Evolutionary conservation across 2,797 vertebrate genomes (phyloP).

Genomic region (Coilia nasus): DNA sequence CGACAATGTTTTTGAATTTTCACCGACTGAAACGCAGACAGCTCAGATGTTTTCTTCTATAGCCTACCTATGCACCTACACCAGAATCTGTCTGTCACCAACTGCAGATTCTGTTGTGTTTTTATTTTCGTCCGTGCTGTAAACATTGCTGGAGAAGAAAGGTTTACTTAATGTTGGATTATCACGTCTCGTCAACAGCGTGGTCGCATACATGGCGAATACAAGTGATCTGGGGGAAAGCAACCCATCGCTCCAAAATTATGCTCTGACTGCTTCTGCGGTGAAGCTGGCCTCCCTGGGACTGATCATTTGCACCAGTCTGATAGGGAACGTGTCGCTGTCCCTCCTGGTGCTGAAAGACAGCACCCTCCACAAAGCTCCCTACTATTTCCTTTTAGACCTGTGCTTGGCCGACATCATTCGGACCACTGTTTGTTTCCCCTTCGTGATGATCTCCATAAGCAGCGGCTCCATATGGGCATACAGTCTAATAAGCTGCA

Average conservation of each 20-base stretch:
- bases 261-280: slow-evolving; percentile 82
- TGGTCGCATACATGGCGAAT: slow-evolving; percentile 85
- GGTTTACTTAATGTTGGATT: slow-evolving; percentile 66
- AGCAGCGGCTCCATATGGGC: slow-evolving; percentile 83
- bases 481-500: slow-evolving; percentile 86
- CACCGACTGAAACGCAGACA: slow-evolving; percentile 19
- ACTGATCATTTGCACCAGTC: slow-evolving; percentile 86
- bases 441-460: slow-evolving; percentile 91
- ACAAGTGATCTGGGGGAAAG: slow-evolving; percentile 80
- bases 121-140: not conserved
- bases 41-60: not conserved
- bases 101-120: not conserved
- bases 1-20: slow-evolving; percentile 30
- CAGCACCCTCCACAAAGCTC: slow-evolving; percentile 86
- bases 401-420: slow-evolving; percentile 89
- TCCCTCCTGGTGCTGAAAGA: slow-evolving; percentile 89
- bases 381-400: slow-evolving; percentile 94
- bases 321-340: slow-evolving; percentile 89
- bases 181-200: slow-evolving; percentile 51
- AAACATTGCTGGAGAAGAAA: slow-evolving; percentile 14
- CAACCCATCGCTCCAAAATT: slow-evolving; percentile 80
- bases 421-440: slow-evolving; percentile 91
- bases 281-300: slow-evolving; percentile 89
- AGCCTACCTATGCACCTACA: slow-evolving; percentile 20
- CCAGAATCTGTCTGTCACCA: slow-evolving; percentile 15